Percentiles rank a stretch among this genome's conserved stretches.
Conservation (phyloP, 2,888 invertebrate genomes). For the Opisthograptis luteolata region DNA sequence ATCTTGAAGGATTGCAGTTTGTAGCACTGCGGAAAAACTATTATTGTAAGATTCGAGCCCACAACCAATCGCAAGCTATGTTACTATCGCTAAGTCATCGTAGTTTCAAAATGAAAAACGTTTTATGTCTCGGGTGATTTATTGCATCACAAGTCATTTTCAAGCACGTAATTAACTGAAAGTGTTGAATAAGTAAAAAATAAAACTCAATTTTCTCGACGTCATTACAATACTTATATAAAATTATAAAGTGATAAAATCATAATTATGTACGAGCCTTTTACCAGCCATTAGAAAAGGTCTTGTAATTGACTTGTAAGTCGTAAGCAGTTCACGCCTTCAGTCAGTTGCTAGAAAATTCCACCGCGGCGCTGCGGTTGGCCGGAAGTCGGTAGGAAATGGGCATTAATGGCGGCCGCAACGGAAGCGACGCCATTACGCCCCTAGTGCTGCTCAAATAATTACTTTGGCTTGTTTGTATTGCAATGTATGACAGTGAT, state of each 20-base stretch:
- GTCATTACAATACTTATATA: constrained; percentile 31
- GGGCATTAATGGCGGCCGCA: constrained; percentile 78
- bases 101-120: neutral
- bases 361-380: constrained; percentile 57
- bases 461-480: constrained; percentile 66
- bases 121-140: neutral
- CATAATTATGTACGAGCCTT: constrained; percentile 38
- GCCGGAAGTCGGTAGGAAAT: constrained; percentile 78
- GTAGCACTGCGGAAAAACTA: too few relatives aligned
- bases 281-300: constrained; percentile 12
- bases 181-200: constrained; percentile 19
- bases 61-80: too few relatives aligned
- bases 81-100: too few relatives aligned
- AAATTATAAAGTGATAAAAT: constrained; percentile 43
- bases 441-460: constrained; percentile 78
- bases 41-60: too few relatives aligned
- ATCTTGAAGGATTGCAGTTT: too few relatives aligned
- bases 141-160: too few relatives aligned
- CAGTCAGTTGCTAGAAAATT: constrained; percentile 38
- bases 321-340: constrained; percentile 30
- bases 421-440: constrained; percentile 79
- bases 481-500: constrained; percentile 33
- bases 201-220: constrained; percentile 15
- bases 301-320: constrained; percentile 22
- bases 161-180: too few relatives aligned